phyloP scores from a whole-genome alignment of 2,888 invertebrate species.

The Synanthedon vespiformis region DNA sequence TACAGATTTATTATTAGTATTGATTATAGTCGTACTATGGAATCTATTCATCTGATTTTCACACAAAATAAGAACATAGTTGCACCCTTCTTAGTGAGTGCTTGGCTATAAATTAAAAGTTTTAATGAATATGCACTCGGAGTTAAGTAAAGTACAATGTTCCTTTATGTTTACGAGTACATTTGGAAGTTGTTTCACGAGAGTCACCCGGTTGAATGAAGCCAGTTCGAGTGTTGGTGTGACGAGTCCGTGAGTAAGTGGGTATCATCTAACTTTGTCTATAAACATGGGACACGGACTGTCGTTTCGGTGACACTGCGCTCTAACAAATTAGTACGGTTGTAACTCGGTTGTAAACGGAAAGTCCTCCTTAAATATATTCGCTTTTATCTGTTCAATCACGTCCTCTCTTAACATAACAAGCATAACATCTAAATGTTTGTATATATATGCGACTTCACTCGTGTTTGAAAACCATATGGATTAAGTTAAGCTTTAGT shows the following conservation, averaged over 20 bases:
- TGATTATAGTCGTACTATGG: too few relatives aligned
- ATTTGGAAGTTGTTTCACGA: slow-evolving; percentile 23
- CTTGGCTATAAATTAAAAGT: neutral
- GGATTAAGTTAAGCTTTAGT: too few relatives aligned
- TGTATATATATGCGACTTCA: too few relatives aligned
- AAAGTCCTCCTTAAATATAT: too few relatives aligned
- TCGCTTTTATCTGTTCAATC: too few relatives aligned
- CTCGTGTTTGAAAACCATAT: too few relatives aligned
- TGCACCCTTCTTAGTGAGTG: neutral
- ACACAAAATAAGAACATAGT: neutral
- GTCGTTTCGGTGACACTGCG: slow-evolving; percentile 16
- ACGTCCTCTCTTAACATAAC: too few relatives aligned
- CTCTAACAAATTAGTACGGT: neutral
- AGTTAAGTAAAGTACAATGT: slow-evolving; percentile 17
- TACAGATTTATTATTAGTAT: too few relatives aligned
- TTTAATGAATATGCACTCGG: neutral
- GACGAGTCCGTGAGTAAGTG: slow-evolving; percentile 19
- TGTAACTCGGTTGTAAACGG: too few relatives aligned
- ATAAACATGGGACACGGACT: slow-evolving; percentile 28
- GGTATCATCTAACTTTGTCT: slow-evolving; percentile 32
- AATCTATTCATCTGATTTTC: too few relatives aligned
- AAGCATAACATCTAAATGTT: too few relatives aligned
- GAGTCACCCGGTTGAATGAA: slow-evolving; percentile 12
- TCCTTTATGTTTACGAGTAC: slow-evolving; percentile 21
- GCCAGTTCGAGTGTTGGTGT: slow-evolving; percentile 12